Percentiles rank a stretch among this genome's conserved stretches.
These are phyloP conservation scores for Acronicta psi DNA, from an alignment of 2,888 invertebrate genomes.

Conservation along the genomic window DNA sequence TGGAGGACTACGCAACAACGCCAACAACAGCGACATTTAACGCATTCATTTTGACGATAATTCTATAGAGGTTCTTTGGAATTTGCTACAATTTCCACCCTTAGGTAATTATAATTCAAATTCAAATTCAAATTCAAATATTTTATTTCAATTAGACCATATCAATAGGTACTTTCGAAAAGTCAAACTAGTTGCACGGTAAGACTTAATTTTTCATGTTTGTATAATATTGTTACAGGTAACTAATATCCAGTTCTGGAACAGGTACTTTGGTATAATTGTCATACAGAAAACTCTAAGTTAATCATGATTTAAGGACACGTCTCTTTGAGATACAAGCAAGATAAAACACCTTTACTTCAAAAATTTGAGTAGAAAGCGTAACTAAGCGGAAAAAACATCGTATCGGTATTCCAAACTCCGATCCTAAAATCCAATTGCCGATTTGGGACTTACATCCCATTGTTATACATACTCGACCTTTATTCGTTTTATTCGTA, in stretches of 20 bases:
- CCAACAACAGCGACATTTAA: too few species aligned
- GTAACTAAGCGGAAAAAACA: constrained; percentile 20
- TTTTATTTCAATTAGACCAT: too few species aligned
- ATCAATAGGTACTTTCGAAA: too few species aligned
- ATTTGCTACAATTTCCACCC: too few species aligned
- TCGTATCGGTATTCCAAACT: constrained; percentile 26
- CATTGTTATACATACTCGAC: constrained; percentile 27
- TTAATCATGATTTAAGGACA: not conserved
- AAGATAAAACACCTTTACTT: not conserved
- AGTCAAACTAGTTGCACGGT: too few species aligned
- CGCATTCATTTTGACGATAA: not conserved
- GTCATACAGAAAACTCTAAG: too few species aligned
- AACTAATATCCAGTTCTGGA: not conserved
- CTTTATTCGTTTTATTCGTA: constrained; percentile 33
- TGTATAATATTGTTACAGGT: not conserved
- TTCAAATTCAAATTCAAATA: too few species aligned
- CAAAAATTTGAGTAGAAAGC: constrained; percentile 2
- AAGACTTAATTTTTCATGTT: not conserved
- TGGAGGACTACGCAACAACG: constrained; percentile 4
- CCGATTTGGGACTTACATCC: constrained; percentile 33
- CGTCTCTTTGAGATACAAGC: not conserved
- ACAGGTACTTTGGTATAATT: not conserved
- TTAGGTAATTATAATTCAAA: too few species aligned
- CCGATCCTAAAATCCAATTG: constrained; percentile 36
- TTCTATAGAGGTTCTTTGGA: too few species aligned